Percentiles rank a stretch among this genome's conserved stretches.
phyloP scores from a whole-genome alignment of 2,113 vertebrate species.

The Hemiscyllium ocellatum region DNA sequence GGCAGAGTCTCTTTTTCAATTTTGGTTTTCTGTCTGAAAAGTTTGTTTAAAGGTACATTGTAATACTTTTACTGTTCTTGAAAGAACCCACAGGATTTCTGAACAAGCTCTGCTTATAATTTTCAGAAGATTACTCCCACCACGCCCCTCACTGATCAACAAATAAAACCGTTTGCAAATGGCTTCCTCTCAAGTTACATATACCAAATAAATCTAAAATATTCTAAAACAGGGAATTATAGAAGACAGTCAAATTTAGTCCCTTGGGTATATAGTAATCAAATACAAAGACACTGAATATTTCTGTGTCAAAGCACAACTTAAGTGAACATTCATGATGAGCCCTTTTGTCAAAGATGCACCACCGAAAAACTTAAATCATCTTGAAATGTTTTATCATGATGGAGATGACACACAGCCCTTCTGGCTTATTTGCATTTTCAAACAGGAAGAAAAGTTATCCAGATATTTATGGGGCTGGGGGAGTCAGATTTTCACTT shows the following conservation, averaged over 20 bases:
- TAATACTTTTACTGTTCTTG: neutral
- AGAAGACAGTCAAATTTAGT: neutral
- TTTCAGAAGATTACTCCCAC: neutral
- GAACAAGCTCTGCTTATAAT: conserved; percentile 1
- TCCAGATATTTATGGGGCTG: neutral
- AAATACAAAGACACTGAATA: conserved; percentile 6
- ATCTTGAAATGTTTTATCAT: neutral
- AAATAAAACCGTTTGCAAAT: conserved; percentile 4
- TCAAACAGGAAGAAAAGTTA: neutral
- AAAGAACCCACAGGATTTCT: neutral
- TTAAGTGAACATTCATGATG: conserved; percentile 2
- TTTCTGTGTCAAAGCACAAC: neutral
- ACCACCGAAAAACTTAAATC: neutral
- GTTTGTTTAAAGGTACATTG: neutral
- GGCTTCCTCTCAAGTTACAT: neutral
- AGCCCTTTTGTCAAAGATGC: neutral
- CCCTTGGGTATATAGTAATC: neutral
- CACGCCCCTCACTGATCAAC: neutral
- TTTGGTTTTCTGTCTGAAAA: neutral
- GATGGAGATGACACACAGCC: neutral
- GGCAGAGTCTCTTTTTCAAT: conserved; percentile 31
- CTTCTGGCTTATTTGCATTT: neutral
- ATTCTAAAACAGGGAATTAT: neutral
- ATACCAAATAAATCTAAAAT: neutral
- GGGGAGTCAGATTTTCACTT: neutral